These are phyloP conservation scores for Pseudopipra pipra DNA, from an alignment of 2,113 vertebrate species.

Conservation along the genomic window DNA sequence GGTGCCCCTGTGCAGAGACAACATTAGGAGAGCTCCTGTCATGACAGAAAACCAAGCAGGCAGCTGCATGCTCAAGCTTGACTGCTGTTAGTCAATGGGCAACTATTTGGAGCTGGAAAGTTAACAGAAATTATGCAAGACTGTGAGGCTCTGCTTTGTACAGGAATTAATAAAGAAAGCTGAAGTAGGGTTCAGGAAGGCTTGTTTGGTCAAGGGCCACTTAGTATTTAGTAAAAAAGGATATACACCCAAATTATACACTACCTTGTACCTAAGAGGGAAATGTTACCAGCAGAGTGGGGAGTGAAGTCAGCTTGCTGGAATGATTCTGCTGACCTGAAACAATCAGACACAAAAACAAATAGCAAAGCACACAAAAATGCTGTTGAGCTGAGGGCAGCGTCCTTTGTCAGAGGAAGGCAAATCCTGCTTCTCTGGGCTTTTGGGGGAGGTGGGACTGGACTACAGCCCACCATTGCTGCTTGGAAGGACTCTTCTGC, in stretches of 20 bases:
- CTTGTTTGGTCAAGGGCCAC: not conserved
- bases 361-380: slow-evolving; percentile 22
- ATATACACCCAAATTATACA: not conserved
- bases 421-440: not conserved
- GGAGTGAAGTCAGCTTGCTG: not conserved
- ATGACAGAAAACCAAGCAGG: not conserved
- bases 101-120: not conserved
- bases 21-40: not conserved
- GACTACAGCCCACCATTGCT: rapidly evolving
- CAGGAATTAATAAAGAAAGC: not conserved
- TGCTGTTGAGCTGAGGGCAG: not conserved
- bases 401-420: not conserved
- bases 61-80: not conserved
- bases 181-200: not conserved
- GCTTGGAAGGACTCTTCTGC: not conserved
- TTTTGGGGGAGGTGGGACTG: not conserved
- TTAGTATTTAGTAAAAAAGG: not conserved
- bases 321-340: slow-evolving; percentile 14
- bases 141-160: not conserved
- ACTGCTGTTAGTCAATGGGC: slow-evolving; percentile 7
- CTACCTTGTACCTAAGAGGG: not conserved
- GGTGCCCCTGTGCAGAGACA: not conserved
- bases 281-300: not conserved
- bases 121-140: slow-evolving; percentile 31
- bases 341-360: not conserved